Evolutionary conservation across 2,113 vertebrate species (phyloP), one percentile per base, ranked within the genome.

Genomic region (Platycercus adscitus): DNA sequence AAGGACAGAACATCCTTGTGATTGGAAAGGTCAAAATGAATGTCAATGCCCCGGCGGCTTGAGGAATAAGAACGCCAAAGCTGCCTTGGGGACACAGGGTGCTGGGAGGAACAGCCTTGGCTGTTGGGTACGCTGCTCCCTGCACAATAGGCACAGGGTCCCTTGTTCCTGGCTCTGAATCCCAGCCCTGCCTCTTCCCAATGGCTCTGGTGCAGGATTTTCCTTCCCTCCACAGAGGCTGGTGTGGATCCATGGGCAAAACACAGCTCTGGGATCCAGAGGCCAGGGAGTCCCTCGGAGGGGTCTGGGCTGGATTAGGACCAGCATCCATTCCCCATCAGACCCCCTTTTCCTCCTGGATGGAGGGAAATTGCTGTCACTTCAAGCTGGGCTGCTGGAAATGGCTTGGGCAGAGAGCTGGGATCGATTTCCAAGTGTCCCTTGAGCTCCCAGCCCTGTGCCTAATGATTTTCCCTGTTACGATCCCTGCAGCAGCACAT

Each of bases 1-100:
- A 50, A 72, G 97, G 94, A 98, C 96, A 91, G 90, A 95, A 31
- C 78, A 95, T 97, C 97, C 95, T 72, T 76, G 55, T 65, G 93
- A 95, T 71, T 73, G 24, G 13, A 96, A 96, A 97, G 96, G 95
- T 97, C 96, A 95, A 56, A 94, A 72, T 7, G 31, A 93, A 91
- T 64, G 81, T 80, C 92, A 91, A 53, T 90, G 37, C n/a, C 3
- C 33, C 47, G 65, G 43, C 1, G 11, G 60, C 61, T 60, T 58
- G 93, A 85, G 70, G 56, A 49, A 87, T 77, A 50, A 68, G 94
- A 91, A 95, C 73, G 64, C 82, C 44, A 86, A 60, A 85, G 81
- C 90, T 12, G 55, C 83, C 55, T 5, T 39, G 70, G 86, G 91
- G 72, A 80, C 88, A 25, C 11, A 2, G 43, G 49, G 82, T 90